Evolutionary conservation across 2,113 vertebrate genomes (phyloP).

Genomic region (Rhabdomys dilectus): DNA sequence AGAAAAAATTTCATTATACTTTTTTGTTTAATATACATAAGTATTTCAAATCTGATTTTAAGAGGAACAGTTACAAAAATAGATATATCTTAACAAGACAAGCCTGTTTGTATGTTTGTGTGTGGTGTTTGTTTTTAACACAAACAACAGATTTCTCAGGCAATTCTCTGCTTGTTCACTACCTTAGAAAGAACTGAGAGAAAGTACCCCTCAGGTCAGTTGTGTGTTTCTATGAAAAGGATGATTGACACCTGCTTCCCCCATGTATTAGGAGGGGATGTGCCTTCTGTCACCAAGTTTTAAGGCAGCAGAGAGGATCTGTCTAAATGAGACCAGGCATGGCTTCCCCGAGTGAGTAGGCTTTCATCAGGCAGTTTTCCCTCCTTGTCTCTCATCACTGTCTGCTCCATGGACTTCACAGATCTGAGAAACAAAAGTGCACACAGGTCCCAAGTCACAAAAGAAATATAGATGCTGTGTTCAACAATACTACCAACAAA

Average conservation of each 20-base stretch:
- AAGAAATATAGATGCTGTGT: neutral
- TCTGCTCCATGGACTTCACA: neutral
- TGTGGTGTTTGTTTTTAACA: neutral
- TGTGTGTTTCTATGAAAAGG: neutral
- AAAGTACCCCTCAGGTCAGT: neutral
- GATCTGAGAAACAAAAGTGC: neutral
- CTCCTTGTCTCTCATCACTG: neutral
- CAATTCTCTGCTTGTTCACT: neutral
- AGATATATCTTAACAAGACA: neutral
- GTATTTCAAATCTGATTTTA: neutral
- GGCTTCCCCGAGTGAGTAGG: neutral
- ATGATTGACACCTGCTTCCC: neutral
- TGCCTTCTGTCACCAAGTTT: neutral
- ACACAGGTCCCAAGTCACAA: neutral
- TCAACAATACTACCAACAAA: neutral
- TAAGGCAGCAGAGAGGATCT: neutral
- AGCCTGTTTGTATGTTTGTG: neutral
- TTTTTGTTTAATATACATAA: slow-evolving; percentile 19
- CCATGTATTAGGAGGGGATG: neutral
- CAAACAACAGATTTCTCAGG: neutral
- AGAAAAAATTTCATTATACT: neutral
- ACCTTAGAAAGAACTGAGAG: neutral
- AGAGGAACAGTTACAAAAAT: neutral
- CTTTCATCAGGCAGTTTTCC: neutral
- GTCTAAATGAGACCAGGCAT: neutral